Evolutionary conservation across 2,797 vertebrate species (phyloP).

Genomic region (Lacerta viridis): DNA sequence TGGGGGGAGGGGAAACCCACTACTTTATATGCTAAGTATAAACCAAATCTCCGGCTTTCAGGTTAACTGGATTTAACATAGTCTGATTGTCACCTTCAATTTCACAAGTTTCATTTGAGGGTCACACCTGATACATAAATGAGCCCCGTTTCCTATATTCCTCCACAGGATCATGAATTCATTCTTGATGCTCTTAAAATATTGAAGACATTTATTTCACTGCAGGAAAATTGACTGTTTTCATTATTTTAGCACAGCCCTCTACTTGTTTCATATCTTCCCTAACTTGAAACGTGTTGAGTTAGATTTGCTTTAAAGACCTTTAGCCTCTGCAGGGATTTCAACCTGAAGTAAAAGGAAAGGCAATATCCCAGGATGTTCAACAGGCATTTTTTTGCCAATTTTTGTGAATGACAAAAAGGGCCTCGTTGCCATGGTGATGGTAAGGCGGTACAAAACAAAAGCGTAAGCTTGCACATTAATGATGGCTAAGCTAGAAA

Average conservation of each 20-base stretch:
- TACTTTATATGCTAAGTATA: neutral
- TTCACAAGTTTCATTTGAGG: neutral
- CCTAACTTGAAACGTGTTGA: constrained; percentile 36
- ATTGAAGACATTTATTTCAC: constrained; percentile 24
- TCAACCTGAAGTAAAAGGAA: constrained; percentile 28
- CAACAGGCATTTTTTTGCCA: constrained; percentile 19
- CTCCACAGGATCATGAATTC: constrained; percentile 19
- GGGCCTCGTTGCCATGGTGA: constrained; percentile 13
- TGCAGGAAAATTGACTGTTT: constrained; percentile 49
- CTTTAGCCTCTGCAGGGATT: constrained; percentile 27
- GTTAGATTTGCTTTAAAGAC: constrained; percentile 35
- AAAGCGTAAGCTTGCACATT: constrained; percentile 4
- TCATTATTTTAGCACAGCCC: constrained; percentile 32
- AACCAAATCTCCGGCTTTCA: neutral
- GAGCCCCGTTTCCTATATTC: constrained; percentile 29
- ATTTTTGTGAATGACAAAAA: constrained; percentile 16
- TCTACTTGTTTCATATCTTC: constrained; percentile 13
- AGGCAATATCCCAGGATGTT: constrained; percentile 35
- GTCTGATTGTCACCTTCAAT: neutral
- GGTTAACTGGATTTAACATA: constrained; percentile 8
- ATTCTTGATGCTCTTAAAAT: constrained; percentile 29
- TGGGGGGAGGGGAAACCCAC: neutral
- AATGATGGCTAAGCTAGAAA: neutral
- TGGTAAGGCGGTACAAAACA: neutral
- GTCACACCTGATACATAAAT: constrained; percentile 40